These are phyloP conservation scores for Ariolimax columbianus DNA, from an alignment of 2,888 invertebrate genomes.

Conservation along the genomic window DNA sequence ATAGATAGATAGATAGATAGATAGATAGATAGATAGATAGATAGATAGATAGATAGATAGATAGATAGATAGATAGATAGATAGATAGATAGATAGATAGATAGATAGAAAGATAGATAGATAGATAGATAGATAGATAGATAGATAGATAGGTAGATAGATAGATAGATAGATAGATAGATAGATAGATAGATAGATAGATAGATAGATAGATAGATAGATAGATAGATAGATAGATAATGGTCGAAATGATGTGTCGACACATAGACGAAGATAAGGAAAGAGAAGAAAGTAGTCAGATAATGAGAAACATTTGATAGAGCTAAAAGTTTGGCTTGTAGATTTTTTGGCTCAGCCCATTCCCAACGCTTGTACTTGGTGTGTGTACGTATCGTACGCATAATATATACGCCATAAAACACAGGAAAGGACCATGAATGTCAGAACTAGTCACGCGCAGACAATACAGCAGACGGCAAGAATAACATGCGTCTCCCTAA, in stretches of 20 bases:
- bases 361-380: too few species aligned
- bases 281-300: too few species aligned
- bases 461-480: background rate
- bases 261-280: too few species aligned
- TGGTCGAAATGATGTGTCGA: too few species aligned
- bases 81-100: background rate
- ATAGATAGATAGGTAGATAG: too few species aligned
- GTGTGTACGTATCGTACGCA: too few species aligned
- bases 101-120: background rate
- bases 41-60: background rate
- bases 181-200: conserved; percentile 37
- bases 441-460: background rate
- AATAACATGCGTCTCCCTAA: background rate
- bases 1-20: background rate
- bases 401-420: too few species aligned
- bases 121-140: background rate
- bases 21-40: conserved; percentile 1
- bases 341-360: too few species aligned
- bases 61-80: conserved; percentile 6
- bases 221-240: too few species aligned
- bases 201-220: conserved; percentile 26
- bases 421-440: too few species aligned
- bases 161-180: conserved; percentile 40
- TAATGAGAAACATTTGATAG: too few species aligned
- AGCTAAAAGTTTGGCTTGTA: too few species aligned